Evolutionary conservation across 2,113 vertebrate genomes (phyloP).

Genomic region (Sitta europaea): DNA sequence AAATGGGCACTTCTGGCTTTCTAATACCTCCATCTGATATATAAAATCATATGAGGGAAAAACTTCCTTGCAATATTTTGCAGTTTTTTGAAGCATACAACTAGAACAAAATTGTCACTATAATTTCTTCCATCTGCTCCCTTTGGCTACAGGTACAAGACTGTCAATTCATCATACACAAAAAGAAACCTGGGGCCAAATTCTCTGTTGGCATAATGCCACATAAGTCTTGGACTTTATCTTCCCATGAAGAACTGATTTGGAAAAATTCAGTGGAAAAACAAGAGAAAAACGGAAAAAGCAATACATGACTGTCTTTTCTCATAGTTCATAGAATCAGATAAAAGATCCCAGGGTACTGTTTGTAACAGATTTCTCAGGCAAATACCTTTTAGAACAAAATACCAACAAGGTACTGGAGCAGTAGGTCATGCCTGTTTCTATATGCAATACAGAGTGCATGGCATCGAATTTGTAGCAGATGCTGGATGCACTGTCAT

Average conservation of each 20-base stretch:
- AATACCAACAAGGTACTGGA: not conserved
- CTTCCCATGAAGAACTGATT: not conserved
- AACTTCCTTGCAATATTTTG: not conserved
- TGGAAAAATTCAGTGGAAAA: not conserved
- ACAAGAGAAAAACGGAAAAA: not conserved
- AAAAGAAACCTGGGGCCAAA: not conserved
- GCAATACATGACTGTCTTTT: not conserved
- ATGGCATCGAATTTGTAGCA: not conserved
- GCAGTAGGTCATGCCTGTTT: not conserved
- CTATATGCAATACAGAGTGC: not conserved
- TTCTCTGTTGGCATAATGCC: not conserved
- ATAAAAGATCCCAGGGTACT: not conserved
- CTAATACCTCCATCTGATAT: not conserved
- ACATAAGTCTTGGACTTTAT: not conserved
- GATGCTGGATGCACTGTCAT: not conserved
- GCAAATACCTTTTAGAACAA: not conserved
- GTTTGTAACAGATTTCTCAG: not conserved
- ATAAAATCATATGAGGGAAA: not conserved
- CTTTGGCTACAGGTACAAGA: constrained; percentile 17
- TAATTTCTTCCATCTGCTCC: constrained; percentile 37
- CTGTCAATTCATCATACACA: constrained; percentile 9
- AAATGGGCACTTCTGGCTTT: not conserved
- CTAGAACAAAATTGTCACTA: not conserved
- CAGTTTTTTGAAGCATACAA: not conserved
- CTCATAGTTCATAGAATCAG: not conserved